Evolutionary conservation across 1,140 invertebrate species (phyloP).

Genomic region (Macrobrachium rosenbergii): DNA sequence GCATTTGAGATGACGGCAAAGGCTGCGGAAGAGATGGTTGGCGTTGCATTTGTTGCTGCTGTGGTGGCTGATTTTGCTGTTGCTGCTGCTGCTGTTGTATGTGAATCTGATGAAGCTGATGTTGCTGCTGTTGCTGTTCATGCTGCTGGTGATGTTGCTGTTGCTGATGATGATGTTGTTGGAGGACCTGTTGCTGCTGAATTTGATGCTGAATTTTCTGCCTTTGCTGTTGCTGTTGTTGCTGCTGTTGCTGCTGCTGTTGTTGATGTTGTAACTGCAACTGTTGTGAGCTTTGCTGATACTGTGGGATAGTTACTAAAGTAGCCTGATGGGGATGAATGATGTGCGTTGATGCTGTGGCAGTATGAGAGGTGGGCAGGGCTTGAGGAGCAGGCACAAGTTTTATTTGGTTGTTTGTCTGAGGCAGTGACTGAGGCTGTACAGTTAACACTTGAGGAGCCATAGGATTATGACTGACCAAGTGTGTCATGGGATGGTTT

Average conservation of each 20-base stretch:
- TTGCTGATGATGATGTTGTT: constrained; percentile 22
- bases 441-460: constrained; percentile 37
- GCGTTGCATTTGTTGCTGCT: constrained; percentile 35
- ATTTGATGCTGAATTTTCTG: constrained; percentile 23
- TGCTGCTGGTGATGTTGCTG: constrained; percentile 39
- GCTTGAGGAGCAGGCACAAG: constrained; percentile 24
- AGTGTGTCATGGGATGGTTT: constrained; percentile 22
- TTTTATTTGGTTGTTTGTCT: constrained; percentile 29
- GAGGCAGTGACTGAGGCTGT: constrained; percentile 28
- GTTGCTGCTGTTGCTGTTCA: constrained; percentile 37
- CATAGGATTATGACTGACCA: constrained; percentile 19
- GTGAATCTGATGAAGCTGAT: constrained; percentile 33
- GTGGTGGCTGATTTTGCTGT: not conserved
- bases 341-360: constrained; percentile 48
- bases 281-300: constrained; percentile 22
- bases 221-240: constrained; percentile 22
- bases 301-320: constrained; percentile 56
- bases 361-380: constrained; percentile 38
- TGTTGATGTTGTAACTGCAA: not conserved
- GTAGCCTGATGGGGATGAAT: constrained; percentile 46
- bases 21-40: constrained; percentile 12
- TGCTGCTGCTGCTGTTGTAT: constrained; percentile 28
- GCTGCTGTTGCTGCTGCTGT: constrained; percentile 29
- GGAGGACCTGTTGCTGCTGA: constrained; percentile 23
- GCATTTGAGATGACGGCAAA: constrained; percentile 23